Evolutionary conservation across 2,797 vertebrate genomes (phyloP), one percentile per base, ranked within the genome.

Genomic region (Poliocrania exsul): DNA sequence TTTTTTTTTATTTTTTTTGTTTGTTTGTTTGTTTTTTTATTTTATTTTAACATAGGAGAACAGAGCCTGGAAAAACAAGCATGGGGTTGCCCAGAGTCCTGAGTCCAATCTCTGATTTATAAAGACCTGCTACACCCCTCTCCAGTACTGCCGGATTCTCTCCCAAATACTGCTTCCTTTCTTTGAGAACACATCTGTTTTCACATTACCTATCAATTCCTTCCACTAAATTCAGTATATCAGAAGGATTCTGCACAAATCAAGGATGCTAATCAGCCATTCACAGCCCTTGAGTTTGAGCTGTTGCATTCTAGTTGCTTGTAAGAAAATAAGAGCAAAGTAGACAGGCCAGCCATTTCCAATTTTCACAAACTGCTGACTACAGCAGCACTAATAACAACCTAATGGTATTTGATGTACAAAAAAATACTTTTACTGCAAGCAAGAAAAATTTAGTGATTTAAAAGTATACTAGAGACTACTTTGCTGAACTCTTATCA

Each of bases 321-420:
- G 65, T 54, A 92, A 93, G 83, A 91, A 95, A 96, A 29, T 75
- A 95, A 95, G 60, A 92, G 77, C 75, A 83, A 88, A 85, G 81
- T 72, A 89, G 78, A 33, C 72, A 84, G 51, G 50, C 33, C 56
- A 95, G 77, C 89, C 74, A 15, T 46, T 88, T 62, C 88, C 31
- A 56, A 16, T 97, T 94, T 88, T 93, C 91, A 92, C 78, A 97
- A 97, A 97, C 49, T 97, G 96, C 95, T 97, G 92, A 97, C 94
- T 60, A 44, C 77, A 94, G 85, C 91, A 93, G 62, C 81, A 66
- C 54, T 92, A 94, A 78, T 88, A 86, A 90, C 78, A 74, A 69
- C 71, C 65, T 97, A 95, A 92, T 90, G 78, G 78, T 56, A 93
- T 60, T 79, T 62, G 26, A 38, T 91, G 21, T 75, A 56, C 16